Conservation (phyloP, 2,113 vertebrate genomes). For the Sisor rabdophorus region DNA sequence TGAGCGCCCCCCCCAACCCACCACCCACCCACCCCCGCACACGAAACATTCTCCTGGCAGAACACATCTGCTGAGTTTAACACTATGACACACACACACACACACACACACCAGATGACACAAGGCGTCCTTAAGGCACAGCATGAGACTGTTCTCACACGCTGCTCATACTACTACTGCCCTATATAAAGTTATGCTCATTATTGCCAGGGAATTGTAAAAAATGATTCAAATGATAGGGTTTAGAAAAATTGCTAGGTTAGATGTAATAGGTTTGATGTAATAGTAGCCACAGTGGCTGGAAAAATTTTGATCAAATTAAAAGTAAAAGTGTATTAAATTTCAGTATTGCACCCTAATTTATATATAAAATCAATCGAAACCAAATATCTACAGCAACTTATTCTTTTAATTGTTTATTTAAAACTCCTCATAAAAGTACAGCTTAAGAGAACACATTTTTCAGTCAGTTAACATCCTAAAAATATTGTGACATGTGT, state of each 20-base stretch:
- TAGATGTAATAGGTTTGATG: background rate
- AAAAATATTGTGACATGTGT: too few species aligned
- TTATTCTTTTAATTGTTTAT: too few species aligned
- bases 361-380: too few species aligned
- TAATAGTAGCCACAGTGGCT: background rate
- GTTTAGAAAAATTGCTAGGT: background rate
- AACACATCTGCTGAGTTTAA: constrained; percentile 28
- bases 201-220: background rate
- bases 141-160: background rate
- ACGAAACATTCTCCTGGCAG: background rate
- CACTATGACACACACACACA: constrained; percentile 4
- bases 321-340: too few species aligned
- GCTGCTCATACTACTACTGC: background rate
- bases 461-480: too few species aligned
- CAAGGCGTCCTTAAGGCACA: background rate
- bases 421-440: too few species aligned
- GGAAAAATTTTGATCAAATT: too few species aligned
- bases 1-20: background rate
- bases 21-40: too few species aligned
- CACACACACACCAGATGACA: constrained; percentile 6
- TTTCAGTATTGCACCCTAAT: too few species aligned
- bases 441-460: too few species aligned
- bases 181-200: too few species aligned
- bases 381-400: too few species aligned
- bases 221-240: background rate